Base-by-base conservation (phyloP, 2,888 invertebrate genomes). In the Polymixis lichenea region DNA sequence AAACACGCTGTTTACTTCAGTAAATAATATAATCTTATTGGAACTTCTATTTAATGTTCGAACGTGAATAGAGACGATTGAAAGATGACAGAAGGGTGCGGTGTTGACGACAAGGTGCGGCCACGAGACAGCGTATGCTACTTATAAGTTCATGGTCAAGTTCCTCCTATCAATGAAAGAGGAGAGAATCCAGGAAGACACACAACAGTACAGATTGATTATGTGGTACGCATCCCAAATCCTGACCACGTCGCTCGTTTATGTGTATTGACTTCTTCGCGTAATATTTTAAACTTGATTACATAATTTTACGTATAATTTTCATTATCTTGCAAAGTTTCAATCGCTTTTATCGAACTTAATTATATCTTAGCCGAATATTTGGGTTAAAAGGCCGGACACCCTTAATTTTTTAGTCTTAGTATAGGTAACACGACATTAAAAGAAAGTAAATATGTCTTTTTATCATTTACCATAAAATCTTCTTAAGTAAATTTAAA, bases 11-110 rank as follows among this genome's bases (percentile, higher is more conserved):
- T 73, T 77, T 78, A 77, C 75, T 81, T 76, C 25, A 61, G 38
- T 66, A 77, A 81, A 83, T 75, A 78, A 38, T 67, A 81, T 80
- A 75, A 87, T 79, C 86, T 77, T 73, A 80, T 82, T 80, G 77
- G 70, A 71, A 76, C 79, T 84, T 87, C 80, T 81, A 76, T 87
- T 77, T 78, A 86, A 87, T 82, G 79, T 78, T 75, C 78, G 67
- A 67, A 80, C 82, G 75, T 87, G 85, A 87, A 86, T 83, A 79
- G 80, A 85, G 71, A 72, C 74, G 77, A 87, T 86, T 80, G 82
- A 86, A 86, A 84, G 76, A 86, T 86, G 86, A 85, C 75, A 73
- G 68, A 66, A 79, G 84, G 80, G 76, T 84, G 82, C 78, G 85
- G 82, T 79, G 76, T 75, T 77, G 75, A 71, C 71, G 67, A 77